These are phyloP conservation scores for Rissa tridactyla DNA, from an alignment of 2,113 vertebrate species.

Conservation along the genomic window DNA sequence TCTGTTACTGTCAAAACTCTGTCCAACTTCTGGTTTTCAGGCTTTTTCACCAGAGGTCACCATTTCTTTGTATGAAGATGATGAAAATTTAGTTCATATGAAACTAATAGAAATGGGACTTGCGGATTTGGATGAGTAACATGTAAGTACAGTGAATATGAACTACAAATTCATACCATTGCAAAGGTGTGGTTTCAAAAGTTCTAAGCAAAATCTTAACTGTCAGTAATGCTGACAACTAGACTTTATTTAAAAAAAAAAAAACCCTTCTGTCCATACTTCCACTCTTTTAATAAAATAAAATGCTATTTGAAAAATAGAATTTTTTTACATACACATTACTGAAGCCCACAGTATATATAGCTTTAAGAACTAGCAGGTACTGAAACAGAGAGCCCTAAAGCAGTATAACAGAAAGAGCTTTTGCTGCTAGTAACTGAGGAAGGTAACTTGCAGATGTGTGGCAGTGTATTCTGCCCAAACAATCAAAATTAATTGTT, in stretches of 20 bases:
- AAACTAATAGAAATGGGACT: slow-evolving; percentile 84
- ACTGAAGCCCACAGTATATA: not conserved
- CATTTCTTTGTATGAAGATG: slow-evolving; percentile 79
- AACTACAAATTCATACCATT: not conserved
- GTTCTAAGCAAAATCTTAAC: not conserved
- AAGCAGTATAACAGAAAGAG: not conserved
- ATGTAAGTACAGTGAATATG: slow-evolving; percentile 10
- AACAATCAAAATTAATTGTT: not conserved
- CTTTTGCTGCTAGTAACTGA: not conserved
- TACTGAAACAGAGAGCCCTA: not conserved
- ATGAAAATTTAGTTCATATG: slow-evolving; percentile 75
- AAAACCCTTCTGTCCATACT: not conserved
- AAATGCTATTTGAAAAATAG: not conserved
- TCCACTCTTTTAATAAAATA: not conserved
- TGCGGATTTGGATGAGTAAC: slow-evolving; percentile 76
- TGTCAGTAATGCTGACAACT: not conserved
- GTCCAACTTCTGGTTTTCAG: slow-evolving; percentile 65
- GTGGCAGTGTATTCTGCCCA: not conserved
- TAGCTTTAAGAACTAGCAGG: not conserved
- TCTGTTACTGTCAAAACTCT: not conserved
- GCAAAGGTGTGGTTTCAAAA: not conserved
- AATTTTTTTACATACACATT: fast-evolving
- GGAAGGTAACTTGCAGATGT: not conserved
- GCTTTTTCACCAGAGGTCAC: slow-evolving; percentile 74
- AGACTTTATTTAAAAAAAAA: not conserved